Base-by-base conservation (phyloP, 64 coral and sea anemone genomes). In the Trachythela sp. region DNA sequence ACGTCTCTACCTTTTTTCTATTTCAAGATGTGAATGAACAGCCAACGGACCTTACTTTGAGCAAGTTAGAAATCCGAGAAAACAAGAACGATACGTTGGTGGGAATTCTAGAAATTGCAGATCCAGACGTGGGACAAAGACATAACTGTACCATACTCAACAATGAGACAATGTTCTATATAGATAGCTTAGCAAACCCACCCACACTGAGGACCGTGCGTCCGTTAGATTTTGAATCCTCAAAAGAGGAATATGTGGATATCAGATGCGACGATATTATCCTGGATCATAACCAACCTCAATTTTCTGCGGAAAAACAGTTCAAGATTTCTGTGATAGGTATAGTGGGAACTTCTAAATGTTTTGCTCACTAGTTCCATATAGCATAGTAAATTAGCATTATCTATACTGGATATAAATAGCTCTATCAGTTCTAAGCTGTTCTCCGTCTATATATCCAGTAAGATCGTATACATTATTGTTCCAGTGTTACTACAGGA, bases 21-120 rank as follows among this genome's bases (percentile, higher is more conserved):
- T 43, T 92, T 87, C 17, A 67, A 99, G 96, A 99, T 91, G 91
- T 92, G 2, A 99, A 99, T 87, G 96, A 99, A 40, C 80, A 35
- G 4, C 91, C 91, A 24, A 91, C 91, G 87, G 40, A 48, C 13
- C 40, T 99, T 40, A 85, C 48, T 29, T 51, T 83, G 35, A 83
- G 26, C 70, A 83, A 83, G 11, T 48, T 22, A 0, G 37, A 42
- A 33, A 72, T 99, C 42, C 9, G 30, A 84, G 96, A 99, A 45
- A 99, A 99, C 76, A 75, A 77, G 86, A 70, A 86, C n/a, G 83
- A 95, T 48, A 34, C 89, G 39, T 1, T 86, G 48, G 83, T 99
- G 84, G 96, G 93, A n/a, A 41, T 77, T n/a, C 41, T 99, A n/a
- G 70, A 54, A 10, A 91, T 99, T 29, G 1, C 37, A 20, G 96